Conservation (phyloP, 2,888 invertebrate genomes). For the Harmothoe impar region DNA sequence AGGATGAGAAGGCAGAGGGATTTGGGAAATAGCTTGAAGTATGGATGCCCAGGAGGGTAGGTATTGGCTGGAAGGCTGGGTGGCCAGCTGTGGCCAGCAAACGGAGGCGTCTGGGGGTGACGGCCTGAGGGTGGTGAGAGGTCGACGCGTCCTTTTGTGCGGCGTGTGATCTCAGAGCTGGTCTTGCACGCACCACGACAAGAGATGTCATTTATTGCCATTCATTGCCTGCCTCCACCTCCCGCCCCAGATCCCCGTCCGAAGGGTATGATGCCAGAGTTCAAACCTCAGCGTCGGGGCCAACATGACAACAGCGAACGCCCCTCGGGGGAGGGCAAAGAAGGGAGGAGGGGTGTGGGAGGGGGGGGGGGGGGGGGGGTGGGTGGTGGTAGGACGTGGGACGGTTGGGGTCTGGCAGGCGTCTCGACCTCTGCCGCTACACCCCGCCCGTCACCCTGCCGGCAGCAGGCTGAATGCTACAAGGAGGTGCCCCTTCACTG, state of each 20-base stretch:
- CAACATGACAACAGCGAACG: constrained; percentile 8
- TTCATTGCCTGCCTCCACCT: constrained; percentile 17
- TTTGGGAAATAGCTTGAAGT: too few relatives aligned
- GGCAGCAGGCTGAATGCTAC: constrained; percentile 6
- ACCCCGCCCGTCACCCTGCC: background rate
- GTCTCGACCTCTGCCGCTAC: background rate
- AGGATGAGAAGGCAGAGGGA: too few relatives aligned
- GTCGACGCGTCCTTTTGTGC: constrained; percentile 43
- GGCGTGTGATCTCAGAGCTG: background rate
- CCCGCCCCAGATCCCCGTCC: background rate
- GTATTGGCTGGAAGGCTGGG: background rate
- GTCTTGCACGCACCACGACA: constrained; percentile 31
- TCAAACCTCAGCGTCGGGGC: constrained; percentile 9
- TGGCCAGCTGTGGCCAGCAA: constrained; percentile 11
- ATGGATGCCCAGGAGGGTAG: too few relatives aligned
- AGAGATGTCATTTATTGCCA: constrained; percentile 58
- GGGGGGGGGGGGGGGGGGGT: too few relatives aligned
- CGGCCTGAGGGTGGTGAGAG: background rate
- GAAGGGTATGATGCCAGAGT: constrained; percentile 43
- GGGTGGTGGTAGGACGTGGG: background rate
- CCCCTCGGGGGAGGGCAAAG: background rate
- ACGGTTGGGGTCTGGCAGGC: background rate
- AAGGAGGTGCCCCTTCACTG: constrained; percentile 20
- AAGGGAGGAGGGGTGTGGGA: too few relatives aligned
- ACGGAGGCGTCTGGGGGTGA: background rate